Percentiles rank a stretch among this genome's conserved stretches.
Conservation (phyloP, 2,888 invertebrate genomes). For the Drosophila silvestris region DNA sequence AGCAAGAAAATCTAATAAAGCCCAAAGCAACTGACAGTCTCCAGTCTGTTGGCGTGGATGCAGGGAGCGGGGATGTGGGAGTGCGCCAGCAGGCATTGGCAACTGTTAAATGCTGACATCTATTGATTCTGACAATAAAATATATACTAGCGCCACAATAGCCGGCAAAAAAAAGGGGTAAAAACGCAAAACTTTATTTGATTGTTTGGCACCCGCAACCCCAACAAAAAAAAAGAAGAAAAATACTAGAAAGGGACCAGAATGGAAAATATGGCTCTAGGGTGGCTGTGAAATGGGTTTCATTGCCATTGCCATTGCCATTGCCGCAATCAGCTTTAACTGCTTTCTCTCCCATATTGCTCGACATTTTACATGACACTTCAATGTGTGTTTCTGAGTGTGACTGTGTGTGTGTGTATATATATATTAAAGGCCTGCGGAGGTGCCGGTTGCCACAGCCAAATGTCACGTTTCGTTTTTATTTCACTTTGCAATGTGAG, state of each 20-base stretch:
- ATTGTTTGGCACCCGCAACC: conserved; percentile 58
- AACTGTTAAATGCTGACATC: conserved; percentile 73
- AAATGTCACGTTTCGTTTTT: conserved; percentile 65
- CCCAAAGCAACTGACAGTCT: conserved; percentile 45
- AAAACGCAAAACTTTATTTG: conserved; percentile 56
- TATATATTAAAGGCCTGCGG: conserved; percentile 26
- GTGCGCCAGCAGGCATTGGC: conserved; percentile 56
- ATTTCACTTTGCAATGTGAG: conserved; percentile 67
- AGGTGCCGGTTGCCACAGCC: conserved; percentile 53
- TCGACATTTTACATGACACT: conserved; percentile 39
- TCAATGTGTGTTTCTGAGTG: neutral
- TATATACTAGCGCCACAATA: conserved; percentile 18
- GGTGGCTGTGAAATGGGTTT: conserved; percentile 17
- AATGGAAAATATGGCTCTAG: conserved; percentile 11
- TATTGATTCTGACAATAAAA: conserved; percentile 73
- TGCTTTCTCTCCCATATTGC: conserved; percentile 49
- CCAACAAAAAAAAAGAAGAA: conserved; percentile 1
- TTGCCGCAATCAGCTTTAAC: conserved; percentile 55
- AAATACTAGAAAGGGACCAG: neutral
- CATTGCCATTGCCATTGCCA: conserved; percentile 30
- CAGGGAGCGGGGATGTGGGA: no score
- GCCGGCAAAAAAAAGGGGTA: conserved; percentile 27
- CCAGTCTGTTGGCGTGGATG: conserved; percentile 10
- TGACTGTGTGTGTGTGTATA: conserved; percentile 6
- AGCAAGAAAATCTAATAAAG: conserved; percentile 50